phyloP scores from a whole-genome alignment of 2,113 vertebrate genomes.

The Megaceryle torquata region DNA sequence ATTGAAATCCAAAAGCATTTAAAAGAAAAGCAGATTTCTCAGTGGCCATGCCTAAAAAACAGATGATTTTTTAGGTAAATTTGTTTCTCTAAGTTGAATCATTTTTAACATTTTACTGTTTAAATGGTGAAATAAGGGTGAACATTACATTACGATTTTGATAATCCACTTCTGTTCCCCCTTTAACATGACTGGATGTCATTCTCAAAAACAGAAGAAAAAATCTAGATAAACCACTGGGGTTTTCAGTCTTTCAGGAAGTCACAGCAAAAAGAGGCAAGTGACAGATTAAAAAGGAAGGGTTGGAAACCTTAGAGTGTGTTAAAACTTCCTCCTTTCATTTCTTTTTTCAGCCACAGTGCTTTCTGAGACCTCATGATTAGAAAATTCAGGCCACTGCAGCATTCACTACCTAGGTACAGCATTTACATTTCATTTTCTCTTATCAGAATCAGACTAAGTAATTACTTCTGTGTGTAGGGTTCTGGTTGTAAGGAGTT shows the following conservation, averaged over 20 bases:
- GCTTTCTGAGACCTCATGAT: neutral
- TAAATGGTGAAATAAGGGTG: neutral
- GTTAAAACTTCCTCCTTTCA: neutral
- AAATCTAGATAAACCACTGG: neutral
- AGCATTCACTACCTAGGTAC: neutral
- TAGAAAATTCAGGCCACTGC: neutral
- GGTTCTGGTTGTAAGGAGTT: neutral
- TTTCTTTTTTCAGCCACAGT: neutral
- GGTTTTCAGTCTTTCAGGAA: neutral
- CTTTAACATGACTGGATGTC: neutral
- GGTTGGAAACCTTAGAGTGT: neutral
- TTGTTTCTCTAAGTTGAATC: neutral
- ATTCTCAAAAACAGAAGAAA: neutral
- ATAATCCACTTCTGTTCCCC: neutral
- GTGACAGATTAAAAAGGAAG: neutral
- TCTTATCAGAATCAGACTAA: neutral
- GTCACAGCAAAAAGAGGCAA: neutral
- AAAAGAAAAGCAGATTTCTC: neutral
- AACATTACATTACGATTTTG: neutral
- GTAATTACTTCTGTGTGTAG: neutral
- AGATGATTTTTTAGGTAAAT: neutral
- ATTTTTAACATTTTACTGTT: neutral
- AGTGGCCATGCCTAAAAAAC: neutral
- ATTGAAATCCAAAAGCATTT: neutral
- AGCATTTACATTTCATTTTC: slow-evolving; percentile 5